Conservation (phyloP, 1,140 invertebrate species). For the Caenorhabditis elegans region DNA sequence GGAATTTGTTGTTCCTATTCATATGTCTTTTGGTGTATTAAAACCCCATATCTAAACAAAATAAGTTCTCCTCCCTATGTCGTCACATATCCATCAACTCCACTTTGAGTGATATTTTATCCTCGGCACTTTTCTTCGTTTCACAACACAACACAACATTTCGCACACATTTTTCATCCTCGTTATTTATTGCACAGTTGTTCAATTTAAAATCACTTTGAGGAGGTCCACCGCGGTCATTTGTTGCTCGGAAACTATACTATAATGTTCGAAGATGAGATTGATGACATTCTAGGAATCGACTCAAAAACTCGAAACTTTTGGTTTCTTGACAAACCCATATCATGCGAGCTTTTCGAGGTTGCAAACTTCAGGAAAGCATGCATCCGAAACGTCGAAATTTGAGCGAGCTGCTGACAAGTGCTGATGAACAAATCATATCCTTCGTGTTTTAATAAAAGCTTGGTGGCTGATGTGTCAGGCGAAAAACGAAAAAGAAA, state of each 20-base stretch:
- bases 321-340: too few species aligned
- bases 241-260: background rate
- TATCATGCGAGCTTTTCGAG: too few species aligned
- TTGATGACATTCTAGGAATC: too few species aligned
- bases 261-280: background rate
- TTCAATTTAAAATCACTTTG: background rate
- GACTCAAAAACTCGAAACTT: too few species aligned
- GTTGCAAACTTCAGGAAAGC: too few species aligned
- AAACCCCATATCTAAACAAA: background rate
- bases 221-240: constrained; percentile 6
- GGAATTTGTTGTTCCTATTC: too few species aligned
- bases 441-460: background rate
- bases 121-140: constrained; percentile 8
- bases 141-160: constrained; percentile 1
- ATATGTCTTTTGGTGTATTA: too few species aligned
- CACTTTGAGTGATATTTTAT: background rate
- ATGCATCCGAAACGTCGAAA: background rate
- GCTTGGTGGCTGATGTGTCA: background rate
- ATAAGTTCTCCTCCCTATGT: background rate
- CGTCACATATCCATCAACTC: background rate
- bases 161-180: constrained; percentile 2
- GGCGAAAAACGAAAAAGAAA: background rate
- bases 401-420: background rate
- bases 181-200: constrained; percentile 31
- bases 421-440: constrained; percentile 14